phyloP scores from a whole-genome alignment of 2,888 invertebrate genomes.

The Coelopa pilipes region DNA sequence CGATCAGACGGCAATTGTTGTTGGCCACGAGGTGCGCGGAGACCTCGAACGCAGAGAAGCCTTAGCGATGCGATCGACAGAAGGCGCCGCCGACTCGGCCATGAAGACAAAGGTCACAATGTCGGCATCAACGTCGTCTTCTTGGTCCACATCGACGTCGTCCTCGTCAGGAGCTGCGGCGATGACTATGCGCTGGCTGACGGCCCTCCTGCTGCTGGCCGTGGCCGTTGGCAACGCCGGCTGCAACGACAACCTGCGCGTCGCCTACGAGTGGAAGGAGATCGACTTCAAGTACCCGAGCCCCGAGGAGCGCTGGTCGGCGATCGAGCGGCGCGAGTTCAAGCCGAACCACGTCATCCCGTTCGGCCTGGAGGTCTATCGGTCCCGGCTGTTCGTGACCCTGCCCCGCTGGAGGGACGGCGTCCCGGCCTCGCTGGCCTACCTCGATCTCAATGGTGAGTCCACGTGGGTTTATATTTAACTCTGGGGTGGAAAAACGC shows the following conservation, averaged over 20 bases:
- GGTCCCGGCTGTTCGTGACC: conserved; percentile 76
- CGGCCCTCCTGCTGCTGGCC: conserved; percentile 9
- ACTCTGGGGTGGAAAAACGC: background rate
- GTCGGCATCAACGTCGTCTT: conserved; percentile 8
- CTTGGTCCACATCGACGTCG: conserved; percentile 13
- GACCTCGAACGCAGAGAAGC: background rate
- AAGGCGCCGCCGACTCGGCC: background rate
- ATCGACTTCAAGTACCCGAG: conserved; percentile 76
- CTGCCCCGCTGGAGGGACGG: conserved; percentile 81
- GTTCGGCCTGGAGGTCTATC: conserved; percentile 78
- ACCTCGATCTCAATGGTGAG: conserved; percentile 78
- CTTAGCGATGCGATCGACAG: background rate
- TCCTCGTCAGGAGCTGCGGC: background rate
- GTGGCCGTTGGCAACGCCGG: too few relatives aligned
- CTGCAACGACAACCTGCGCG: conserved; percentile 74
- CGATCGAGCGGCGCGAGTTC: conserved; percentile 72
- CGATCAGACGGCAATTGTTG: conserved; percentile 6
- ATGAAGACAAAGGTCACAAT: conserved; percentile 19
- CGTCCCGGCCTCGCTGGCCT: conserved; percentile 79
- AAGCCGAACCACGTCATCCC: conserved; percentile 79
- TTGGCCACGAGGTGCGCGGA: background rate
- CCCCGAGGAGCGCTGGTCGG: conserved; percentile 70
- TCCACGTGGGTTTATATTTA: conserved; percentile 29
- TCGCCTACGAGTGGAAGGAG: conserved; percentile 79
- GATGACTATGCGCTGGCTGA: background rate